These are phyloP conservation scores for Osedax fenrisi DNA, from an alignment of 2,888 invertebrate species.

Conservation along the genomic window DNA sequence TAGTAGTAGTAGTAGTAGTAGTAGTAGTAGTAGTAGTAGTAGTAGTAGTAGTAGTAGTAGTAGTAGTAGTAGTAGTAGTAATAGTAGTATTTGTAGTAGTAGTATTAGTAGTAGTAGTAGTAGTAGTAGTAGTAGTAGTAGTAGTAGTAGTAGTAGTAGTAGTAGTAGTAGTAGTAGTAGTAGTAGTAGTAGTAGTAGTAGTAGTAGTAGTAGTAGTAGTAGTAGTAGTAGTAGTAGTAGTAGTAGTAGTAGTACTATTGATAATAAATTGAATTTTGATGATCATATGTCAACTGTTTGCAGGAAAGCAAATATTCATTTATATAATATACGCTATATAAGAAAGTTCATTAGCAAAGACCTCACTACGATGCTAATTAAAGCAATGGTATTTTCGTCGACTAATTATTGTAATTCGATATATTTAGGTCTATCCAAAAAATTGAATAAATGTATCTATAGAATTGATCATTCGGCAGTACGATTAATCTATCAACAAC, in stretches of 20 bases:
- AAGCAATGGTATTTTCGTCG: too few relatives aligned
- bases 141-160: neutral
- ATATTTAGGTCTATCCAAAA: too few relatives aligned
- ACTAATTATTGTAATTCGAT: too few relatives aligned
- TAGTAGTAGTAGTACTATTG: neutral
- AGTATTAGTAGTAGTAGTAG: neutral
- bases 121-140: neutral
- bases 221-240: neutral
- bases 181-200: neutral
- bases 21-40: neutral
- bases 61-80: neutral
- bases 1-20: neutral
- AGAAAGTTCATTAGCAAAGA: too few relatives aligned
- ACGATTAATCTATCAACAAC: too few relatives aligned
- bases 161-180: neutral
- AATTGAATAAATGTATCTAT: too few relatives aligned
- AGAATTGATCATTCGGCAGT: too few relatives aligned
- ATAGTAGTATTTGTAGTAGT: constrained; percentile 26
- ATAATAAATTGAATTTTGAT: too few relatives aligned
- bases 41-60: neutral
- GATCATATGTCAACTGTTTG: too few relatives aligned
- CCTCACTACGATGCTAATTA: too few relatives aligned
- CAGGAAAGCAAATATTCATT: too few relatives aligned
- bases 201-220: neutral
- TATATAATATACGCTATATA: too few relatives aligned